A percentile compares a stretch with the other conserved stretches of the same genome.
These are phyloP conservation scores for Phorcus lineatus DNA, from an alignment of 2,888 invertebrate genomes.

Conservation along the genomic window DNA sequence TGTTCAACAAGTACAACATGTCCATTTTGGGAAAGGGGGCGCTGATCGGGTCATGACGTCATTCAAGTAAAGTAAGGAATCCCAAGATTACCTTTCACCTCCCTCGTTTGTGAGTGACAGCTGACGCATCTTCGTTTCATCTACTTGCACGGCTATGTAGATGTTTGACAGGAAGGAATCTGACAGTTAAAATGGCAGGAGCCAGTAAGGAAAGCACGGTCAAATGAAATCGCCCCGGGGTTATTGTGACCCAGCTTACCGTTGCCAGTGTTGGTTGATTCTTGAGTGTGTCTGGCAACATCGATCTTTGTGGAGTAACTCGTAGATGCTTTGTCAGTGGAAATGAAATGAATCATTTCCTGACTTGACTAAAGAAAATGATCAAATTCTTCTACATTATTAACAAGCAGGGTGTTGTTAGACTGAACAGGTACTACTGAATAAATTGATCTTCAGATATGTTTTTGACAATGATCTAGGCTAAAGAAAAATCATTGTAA, in stretches of 20 bases:
- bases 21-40: constrained; percentile 22
- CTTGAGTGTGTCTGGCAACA: background rate
- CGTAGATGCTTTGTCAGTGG: background rate
- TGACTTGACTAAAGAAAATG: constrained; percentile 38
- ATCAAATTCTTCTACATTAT: constrained; percentile 56
- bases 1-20: background rate
- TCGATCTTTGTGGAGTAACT: background rate
- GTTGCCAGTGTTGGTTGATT: background rate
- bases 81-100: constrained; percentile 20
- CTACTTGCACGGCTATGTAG: background rate
- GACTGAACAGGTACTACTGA: constrained; percentile 44
- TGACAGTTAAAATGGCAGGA: too few relatives aligned
- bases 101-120: background rate
- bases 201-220: background rate
- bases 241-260: background rate
- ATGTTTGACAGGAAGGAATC: too few relatives aligned
- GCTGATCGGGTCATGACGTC: constrained; percentile 17
- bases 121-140: background rate
- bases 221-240: background rate
- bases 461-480: too few relatives aligned
- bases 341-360: constrained; percentile 13
- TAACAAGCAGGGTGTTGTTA: constrained; percentile 49
- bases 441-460: too few relatives aligned
- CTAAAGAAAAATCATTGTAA: too few relatives aligned
- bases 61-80: constrained; percentile 19